Conservation (phyloP, 2,113 vertebrate genomes). For the Mormyrus lacerda region DNA sequence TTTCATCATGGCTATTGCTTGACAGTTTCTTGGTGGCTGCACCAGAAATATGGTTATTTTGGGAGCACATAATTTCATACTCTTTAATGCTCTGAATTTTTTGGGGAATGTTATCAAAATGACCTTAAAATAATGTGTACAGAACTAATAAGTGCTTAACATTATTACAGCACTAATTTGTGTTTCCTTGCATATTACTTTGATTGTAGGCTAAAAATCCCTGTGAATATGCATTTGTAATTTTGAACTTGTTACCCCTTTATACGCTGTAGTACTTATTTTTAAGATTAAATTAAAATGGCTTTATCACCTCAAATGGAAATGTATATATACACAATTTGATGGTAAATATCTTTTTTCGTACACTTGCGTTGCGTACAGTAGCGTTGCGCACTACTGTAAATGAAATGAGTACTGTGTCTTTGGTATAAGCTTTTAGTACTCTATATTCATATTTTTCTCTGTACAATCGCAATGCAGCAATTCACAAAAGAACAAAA, state of each 20-base stretch:
- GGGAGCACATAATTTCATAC: neutral
- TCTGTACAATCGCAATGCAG: neutral
- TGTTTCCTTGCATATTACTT: neutral
- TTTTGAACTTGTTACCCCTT: neutral
- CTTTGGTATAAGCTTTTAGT: slow-evolving; percentile 17
- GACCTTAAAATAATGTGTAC: neutral
- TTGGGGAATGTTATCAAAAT: neutral
- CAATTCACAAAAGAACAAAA: neutral
- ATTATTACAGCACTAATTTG: neutral
- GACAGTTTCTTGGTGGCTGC: neutral
- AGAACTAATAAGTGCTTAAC: neutral
- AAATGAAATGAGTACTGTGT: neutral
- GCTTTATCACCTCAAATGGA: neutral
- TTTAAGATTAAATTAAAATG: neutral
- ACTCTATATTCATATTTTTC: neutral
- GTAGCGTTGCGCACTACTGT: neutral
- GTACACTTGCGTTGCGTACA: neutral
- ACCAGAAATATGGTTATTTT: neutral
- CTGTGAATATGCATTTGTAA: neutral
- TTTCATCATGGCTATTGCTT: neutral
- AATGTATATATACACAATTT: neutral
- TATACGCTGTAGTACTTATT: neutral
- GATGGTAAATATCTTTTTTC: neutral
- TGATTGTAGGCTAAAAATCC: neutral
- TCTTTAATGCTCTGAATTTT: neutral